Conservation (phyloP, 2,888 invertebrate genomes). For the Drosophila hawaiiensis region DNA sequence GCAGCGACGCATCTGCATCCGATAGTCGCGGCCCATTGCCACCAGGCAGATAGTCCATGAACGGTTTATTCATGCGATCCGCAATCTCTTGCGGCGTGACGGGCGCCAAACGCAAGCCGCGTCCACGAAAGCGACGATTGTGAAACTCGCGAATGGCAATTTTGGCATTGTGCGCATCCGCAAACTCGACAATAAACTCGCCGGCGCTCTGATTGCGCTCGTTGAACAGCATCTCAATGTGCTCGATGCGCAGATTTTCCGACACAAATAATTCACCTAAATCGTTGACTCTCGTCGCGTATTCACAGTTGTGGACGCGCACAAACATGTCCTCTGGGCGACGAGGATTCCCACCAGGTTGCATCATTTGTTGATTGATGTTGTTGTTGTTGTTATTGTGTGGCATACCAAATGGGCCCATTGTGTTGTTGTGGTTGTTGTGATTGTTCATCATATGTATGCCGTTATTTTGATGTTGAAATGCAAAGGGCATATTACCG, state of each 20-base stretch:
- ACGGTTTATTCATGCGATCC: slow-evolving; percentile 82
- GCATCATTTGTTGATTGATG: slow-evolving; percentile 24
- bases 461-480: slow-evolving; percentile 38
- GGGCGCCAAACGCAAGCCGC: slow-evolving; percentile 71
- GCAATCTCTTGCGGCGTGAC: slow-evolving; percentile 89
- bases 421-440: slow-evolving; percentile 32
- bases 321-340: slow-evolving; percentile 87
- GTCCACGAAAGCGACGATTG: slow-evolving; percentile 86
- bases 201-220: slow-evolving; percentile 90
- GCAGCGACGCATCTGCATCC: slow-evolving; percentile 4
- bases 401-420: slow-evolving; percentile 38
- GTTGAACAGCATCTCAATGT: slow-evolving; percentile 92
- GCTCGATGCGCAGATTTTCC: slow-evolving; percentile 90
- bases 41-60: slow-evolving; percentile 82
- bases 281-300: slow-evolving; percentile 91
- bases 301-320: slow-evolving; percentile 91
- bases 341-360: slow-evolving; percentile 10
- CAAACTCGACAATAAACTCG: slow-evolving; percentile 95
- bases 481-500: slow-evolving; percentile 70
- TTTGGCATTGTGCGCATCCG: slow-evolving; percentile 89
- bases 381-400: slow-evolving; percentile 26
- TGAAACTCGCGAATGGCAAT: slow-evolving; percentile 76
- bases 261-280: slow-evolving; percentile 93
- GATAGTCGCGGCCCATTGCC: slow-evolving; percentile 57
- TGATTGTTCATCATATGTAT: slow-evolving; percentile 29